Base-by-base conservation (phyloP, 2,797 vertebrate species). In the Rhinatrema bivittatum region DNA sequence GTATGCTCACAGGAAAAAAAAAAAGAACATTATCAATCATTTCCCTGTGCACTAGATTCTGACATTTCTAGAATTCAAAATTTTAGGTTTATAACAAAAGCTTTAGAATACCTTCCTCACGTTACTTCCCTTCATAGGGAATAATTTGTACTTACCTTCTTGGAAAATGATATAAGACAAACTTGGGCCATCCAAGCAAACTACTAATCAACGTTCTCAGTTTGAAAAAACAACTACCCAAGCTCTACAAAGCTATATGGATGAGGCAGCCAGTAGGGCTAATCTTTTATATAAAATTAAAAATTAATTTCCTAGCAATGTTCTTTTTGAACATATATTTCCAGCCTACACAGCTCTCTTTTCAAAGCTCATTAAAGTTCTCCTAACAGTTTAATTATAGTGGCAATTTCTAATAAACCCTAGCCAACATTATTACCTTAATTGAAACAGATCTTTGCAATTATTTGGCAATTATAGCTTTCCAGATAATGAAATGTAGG, bases 301-400 rank as follows among this genome's bases (percentile, higher is more conserved):
- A 57, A 59, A 69, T 53, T 68, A 48, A 72, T 67, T 70, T 67
- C 30, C 47, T 29, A 44, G 19, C 38, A 36, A 69, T 15, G n/a
- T n/a, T 56, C 74, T 10, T 50, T 62, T 35, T 13, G 29, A 65
- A 50, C 46, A 32, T 66, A 14, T 23, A 62, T 39, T 42, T 56
- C 39, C 32, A 51, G 53, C 36, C 56, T 60, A 46, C 44, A 30
- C 30, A 18, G 10, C 53, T 67, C 23, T 43, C 5, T 43, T 30
- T 29, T 57, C 18, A 24, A 38, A 17, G 14, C 56, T 59, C 37
- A 58, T 69, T 57, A 68, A 51, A 60, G 54, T 34, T 20, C 48
- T n/a, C 17, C n/a, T n/a, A n/a, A n/a, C n/a, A n/a, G n/a, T n/a
- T 70, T 58, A 66, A 72, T 70, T 70, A 49, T 41, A 55, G 20